phyloP scores from a whole-genome alignment of 2,797 vertebrate species.

The Spinibarbus caldwelli region DNA sequence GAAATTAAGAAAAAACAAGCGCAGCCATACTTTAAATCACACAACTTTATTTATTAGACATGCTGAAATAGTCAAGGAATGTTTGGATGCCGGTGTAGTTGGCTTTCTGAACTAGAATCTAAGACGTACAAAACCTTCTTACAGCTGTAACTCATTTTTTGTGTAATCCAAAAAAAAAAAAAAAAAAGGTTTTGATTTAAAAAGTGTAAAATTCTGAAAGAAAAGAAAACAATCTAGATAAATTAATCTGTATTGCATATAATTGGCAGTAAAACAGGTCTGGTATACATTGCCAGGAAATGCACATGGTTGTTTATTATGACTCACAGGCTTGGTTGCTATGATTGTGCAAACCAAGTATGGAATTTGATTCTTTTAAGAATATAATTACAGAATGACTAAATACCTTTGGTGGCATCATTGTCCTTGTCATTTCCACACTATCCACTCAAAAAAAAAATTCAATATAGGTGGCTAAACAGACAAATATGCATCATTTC shows the following conservation, averaged over 20 bases:
- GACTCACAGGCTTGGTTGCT: constrained; percentile 31
- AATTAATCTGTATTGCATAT: neutral
- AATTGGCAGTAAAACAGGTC: neutral
- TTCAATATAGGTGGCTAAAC: neutral
- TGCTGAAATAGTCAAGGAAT: neutral
- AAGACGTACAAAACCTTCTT: neutral
- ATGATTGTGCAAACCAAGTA: neutral
- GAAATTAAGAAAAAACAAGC: neutral
- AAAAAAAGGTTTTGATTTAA: neutral
- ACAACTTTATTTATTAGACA: constrained; percentile 2
- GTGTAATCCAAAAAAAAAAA: too few relatives aligned
- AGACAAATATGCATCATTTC: neutral
- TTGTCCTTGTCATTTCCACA: neutral
- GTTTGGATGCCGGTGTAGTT: neutral
- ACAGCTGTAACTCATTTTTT: neutral
- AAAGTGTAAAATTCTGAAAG: neutral
- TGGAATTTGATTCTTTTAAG: neutral
- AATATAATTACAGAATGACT: neutral
- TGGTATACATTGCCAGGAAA: constrained; percentile 4
- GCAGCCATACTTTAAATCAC: too few relatives aligned
- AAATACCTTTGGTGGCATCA: neutral
- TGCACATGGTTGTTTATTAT: neutral
- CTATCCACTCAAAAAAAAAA: neutral
- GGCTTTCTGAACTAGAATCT: neutral
- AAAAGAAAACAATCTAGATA: neutral